A percentile compares a stretch with the other conserved stretches of the same genome.
These are phyloP conservation scores for Phenganax subtilis DNA, from an alignment of 92 coral and sea anemone species.

Conservation along the genomic window DNA sequence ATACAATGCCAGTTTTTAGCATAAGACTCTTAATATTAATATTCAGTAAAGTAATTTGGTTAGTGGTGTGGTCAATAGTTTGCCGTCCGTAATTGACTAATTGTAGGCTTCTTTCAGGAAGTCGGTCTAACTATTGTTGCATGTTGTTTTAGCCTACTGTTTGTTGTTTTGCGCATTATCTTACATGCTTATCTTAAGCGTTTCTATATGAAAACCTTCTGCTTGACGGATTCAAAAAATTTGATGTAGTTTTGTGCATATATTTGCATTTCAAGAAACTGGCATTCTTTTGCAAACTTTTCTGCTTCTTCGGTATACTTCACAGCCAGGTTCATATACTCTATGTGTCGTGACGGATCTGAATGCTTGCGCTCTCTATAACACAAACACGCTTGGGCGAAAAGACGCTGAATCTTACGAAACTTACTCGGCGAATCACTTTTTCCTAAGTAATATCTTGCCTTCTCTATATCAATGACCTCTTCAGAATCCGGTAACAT, in stretches of 20 bases:
- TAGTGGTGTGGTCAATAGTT: too few relatives aligned
- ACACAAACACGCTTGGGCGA: constrained; percentile 27
- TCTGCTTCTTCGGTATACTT: constrained; percentile 9
- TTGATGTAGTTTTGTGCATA: background rate
- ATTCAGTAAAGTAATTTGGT: too few relatives aligned
- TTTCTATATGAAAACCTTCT: background rate
- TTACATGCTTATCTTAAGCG: background rate
- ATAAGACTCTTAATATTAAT: too few relatives aligned
- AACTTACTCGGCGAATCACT: constrained; percentile 22
- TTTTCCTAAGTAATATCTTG: constrained; percentile 1
- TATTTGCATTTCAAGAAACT: constrained; percentile 3
- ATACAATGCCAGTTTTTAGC: too few relatives aligned
- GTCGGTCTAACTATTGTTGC: too few relatives aligned
- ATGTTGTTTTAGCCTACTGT: background rate
- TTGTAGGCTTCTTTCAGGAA: too few relatives aligned
- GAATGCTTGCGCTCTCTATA: constrained; percentile 17
- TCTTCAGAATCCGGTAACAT: constrained; percentile 9
- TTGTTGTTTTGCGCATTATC: background rate
- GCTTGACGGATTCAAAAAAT: background rate
- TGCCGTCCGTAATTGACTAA: too few relatives aligned
- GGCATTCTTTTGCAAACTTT: background rate
- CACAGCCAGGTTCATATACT: background rate
- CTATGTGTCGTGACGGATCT: constrained; percentile 5
- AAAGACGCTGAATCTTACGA: constrained; percentile 33
- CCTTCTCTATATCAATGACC: constrained; percentile 17